Base-by-base conservation (phyloP, 2,797 vertebrate species). In the Atherinosoma microstoma region DNA sequence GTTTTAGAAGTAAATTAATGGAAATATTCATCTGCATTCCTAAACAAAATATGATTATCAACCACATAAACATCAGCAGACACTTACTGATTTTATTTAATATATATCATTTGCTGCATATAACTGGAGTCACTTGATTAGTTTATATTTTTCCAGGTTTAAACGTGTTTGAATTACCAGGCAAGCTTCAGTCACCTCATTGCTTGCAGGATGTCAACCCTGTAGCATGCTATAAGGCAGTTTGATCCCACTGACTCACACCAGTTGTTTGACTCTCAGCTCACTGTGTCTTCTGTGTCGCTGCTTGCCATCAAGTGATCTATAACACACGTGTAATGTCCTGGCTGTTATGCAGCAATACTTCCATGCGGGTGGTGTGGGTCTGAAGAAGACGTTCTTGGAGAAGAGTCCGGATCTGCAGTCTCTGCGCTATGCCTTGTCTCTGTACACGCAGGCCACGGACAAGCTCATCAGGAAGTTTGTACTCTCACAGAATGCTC, bases 391-490 rank as follows among this genome's bases (percentile, higher is more conserved):
- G 83, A 97, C 97, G 0, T 99, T 99, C 89, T 86, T 99, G 89
- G 98, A 99, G 91, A 99, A 99, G 90, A 99, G 98, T 80, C 97
- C 98, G 0, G 98, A 99, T 84, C 93, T 99, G 63, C 96, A 98
- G 89, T 99, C 98, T 0, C 93, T 99, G 90, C 97, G 96, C 73
- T 99, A 99, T 0, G 97, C 98, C 67, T 91, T 99, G 85, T 99
- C 97, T 47, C 96, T 99, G 75, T 99, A 99, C 95, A 99, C 97
- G 0, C 97, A 98, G 90, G 97, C 97, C 87, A 99, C 98, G 0
- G 97, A 99, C 90, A 96, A 98, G 83, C 98, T 99, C 88, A 99
- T 99, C 95, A 96, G 97, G 91, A 99, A 98, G 85, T 99, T 99
- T 13, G 93, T 99, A 89, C 97, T 97, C 84, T 98, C 98, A 0